Base-by-base conservation (phyloP, 1,140 invertebrate species). In the Melipona quadrifasciata region DNA sequence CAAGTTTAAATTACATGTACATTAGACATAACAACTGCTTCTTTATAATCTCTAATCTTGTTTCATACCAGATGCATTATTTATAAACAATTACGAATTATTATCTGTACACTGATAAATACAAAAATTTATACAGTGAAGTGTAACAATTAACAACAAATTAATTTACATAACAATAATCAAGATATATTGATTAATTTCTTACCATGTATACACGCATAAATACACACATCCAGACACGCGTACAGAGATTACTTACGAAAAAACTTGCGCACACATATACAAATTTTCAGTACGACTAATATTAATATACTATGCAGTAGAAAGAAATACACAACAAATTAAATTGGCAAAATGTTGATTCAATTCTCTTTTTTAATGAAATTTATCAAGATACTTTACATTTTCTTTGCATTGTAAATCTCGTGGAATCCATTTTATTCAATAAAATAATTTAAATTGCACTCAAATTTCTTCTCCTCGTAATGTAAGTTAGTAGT, bases 81-180 rank as follows among this genome's bases (percentile, higher is more conserved):
- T 51, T 82, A 68, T 34, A 14, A 82, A 51, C 27, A 21, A 53
- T 55, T 64, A 72, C 16, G 67, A 64, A 34, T 31, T 67, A 24
- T 51, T 68, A 53, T 83, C 39, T 75, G 27, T 67, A 71, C 70
- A 76, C 5, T 47, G 24, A 77, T 65, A 75, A 21, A 74, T 70
- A 71, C 47, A 64, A 24, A 78, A 53, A 39, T 64, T 79, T 53
- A 65, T 67, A 78, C 57, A 34, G 27, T 58, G 27, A 65, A 21
- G 58, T 72, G 19, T 77, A 84, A 80, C 34, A 70, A 70, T 80
- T 27, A 51, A 79, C 73, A 53, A 79, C 21, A 70, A 21, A 80
- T 67, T 27, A 73, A 70, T 78, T 83, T 83, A 71, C 16, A 53
- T 17, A 78, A 61, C 14, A 70, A 24, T 83, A 70, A 67, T 31